phyloP scores from a whole-genome alignment of 2,113 vertebrate genomes.

The Bothrops jararaca region DNA sequence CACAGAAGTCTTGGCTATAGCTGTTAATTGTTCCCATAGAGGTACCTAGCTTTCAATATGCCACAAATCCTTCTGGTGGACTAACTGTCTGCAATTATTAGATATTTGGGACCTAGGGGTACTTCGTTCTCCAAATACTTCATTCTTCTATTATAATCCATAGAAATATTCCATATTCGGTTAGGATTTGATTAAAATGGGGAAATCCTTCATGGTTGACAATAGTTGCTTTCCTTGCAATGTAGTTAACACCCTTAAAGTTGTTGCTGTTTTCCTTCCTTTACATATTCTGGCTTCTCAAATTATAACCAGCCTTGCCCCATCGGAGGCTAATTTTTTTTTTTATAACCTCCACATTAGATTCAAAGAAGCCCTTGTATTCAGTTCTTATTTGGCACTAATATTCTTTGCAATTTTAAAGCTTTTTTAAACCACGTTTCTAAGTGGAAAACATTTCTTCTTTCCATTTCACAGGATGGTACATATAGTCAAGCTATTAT shows the following conservation, averaged over 20 bases:
- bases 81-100: background rate
- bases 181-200: background rate
- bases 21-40: background rate
- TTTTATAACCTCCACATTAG: background rate
- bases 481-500: background rate
- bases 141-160: background rate
- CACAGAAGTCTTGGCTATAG: background rate
- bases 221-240: background rate
- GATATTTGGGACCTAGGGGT: background rate
- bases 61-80: background rate
- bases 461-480: background rate
- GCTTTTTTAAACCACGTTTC: background rate
- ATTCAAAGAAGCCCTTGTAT: background rate
- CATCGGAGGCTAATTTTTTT: background rate
- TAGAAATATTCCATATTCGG: background rate
- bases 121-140: background rate
- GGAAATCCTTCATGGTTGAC: background rate
- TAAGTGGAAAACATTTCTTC: background rate
- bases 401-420: background rate
- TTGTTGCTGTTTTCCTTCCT: background rate
- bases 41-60: background rate
- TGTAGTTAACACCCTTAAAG: background rate
- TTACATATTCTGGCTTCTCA: background rate
- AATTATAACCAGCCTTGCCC: background rate
- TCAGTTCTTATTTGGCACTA: background rate